Percentiles rank a stretch among this genome's conserved stretches.
Conservation (phyloP, 2,888 invertebrate genomes). For the Parascotia fuliginaria region DNA sequence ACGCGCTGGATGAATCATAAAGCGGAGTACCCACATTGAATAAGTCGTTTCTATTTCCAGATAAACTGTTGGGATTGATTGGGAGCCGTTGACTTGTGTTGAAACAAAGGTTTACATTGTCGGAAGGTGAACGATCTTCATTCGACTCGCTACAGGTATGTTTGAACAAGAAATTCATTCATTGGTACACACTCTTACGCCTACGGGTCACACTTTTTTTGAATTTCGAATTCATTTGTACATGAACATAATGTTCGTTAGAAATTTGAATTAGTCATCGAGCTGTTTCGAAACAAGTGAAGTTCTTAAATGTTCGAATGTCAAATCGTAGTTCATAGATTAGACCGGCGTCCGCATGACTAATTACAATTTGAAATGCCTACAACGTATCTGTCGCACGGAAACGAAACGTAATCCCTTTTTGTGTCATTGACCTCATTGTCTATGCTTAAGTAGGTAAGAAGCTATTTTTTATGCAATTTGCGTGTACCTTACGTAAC, state of each 20-base stretch:
- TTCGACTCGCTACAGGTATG: constrained; percentile 77
- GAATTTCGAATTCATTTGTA: constrained; percentile 37
- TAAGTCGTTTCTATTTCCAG: constrained; percentile 83
- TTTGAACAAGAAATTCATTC: constrained; percentile 64
- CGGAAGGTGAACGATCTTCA: constrained; percentile 80
- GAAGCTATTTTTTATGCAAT: constrained; percentile 66
- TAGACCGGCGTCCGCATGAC: constrained; percentile 58
- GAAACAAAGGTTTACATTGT: constrained; percentile 81
- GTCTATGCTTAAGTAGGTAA: constrained; percentile 63
- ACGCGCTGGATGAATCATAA: constrained; percentile 67
- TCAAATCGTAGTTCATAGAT: constrained; percentile 49
- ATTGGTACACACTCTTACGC: constrained; percentile 38
- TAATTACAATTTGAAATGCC: constrained; percentile 69
- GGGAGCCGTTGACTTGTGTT: constrained; percentile 78
- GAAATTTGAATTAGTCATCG: constrained; percentile 13
- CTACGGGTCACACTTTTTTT: constrained; percentile 50
- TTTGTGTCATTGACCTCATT: constrained; percentile 78
- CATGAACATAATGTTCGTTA: constrained; percentile 19
- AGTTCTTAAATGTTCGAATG: constrained; percentile 43
- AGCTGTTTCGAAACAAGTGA: constrained; percentile 17
- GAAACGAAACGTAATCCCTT: constrained; percentile 68
- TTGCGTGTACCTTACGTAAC: constrained; percentile 68
- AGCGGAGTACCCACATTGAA: constrained; percentile 74
- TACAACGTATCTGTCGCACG: constrained; percentile 63
- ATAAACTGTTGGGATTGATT: constrained; percentile 81